Evolutionary conservation across 2,113 vertebrate species (phyloP).

Genomic region (Cathartes aura): DNA sequence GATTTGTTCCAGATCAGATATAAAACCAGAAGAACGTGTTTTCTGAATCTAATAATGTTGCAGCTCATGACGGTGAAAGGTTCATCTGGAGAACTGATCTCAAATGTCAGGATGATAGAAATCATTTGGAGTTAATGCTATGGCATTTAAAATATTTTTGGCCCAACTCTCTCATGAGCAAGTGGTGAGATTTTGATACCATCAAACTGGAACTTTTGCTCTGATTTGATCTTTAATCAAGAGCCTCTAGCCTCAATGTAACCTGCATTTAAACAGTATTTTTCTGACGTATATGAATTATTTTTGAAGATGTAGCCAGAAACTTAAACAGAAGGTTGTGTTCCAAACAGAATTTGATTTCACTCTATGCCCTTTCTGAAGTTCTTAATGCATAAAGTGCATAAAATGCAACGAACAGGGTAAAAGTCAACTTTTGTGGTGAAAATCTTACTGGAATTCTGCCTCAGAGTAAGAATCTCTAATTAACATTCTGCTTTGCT

Average conservation of each 20-base stretch:
- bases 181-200: not conserved
- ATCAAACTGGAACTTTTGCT: not conserved
- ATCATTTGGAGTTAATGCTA: not conserved
- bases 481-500: not conserved
- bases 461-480: not conserved
- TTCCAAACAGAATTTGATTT: not conserved
- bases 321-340: not conserved
- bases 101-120: slow-evolving; percentile 23
- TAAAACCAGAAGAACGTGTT: not conserved
- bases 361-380: not conserved
- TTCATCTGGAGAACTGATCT: not conserved
- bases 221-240: not conserved
- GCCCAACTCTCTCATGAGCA: not conserved
- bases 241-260: not conserved
- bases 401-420: not conserved
- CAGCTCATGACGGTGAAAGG: not conserved
- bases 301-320: not conserved
- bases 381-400: not conserved
- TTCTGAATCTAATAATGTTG: not conserved
- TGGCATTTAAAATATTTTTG: not conserved
- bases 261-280: not conserved
- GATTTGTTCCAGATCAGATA: slow-evolving; percentile 27
- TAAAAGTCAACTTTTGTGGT: not conserved
- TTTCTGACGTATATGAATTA: not conserved
- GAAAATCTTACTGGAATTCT: not conserved